Percentiles rank a stretch among this genome's conserved stretches.
Evolutionary conservation across 1,140 invertebrate species (phyloP).

Genomic region (Steinernema khuongi): DNA sequence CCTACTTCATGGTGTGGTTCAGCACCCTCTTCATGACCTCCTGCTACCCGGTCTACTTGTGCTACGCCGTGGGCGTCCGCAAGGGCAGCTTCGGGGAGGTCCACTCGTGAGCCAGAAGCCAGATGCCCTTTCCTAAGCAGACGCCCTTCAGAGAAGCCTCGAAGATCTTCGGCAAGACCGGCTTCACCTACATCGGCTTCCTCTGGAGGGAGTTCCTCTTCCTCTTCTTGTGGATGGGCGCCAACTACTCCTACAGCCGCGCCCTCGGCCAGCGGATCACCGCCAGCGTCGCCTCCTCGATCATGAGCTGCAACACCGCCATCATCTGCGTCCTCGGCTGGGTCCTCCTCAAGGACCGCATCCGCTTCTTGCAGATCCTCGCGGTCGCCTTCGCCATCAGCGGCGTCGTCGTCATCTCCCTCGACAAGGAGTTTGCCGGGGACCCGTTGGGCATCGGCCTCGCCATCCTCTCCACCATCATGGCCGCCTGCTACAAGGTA

Average conservation of each 20-base stretch:
- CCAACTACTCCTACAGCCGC: constrained; percentile 50
- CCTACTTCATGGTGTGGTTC: constrained; percentile 57
- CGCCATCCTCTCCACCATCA: constrained; percentile 44
- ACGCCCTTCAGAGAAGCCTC: constrained; percentile 22
- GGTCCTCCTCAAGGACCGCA: constrained; percentile 26
- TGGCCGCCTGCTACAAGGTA: constrained; percentile 54
- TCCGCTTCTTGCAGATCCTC: constrained; percentile 33
- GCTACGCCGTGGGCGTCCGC: constrained; percentile 37
- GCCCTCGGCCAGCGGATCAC: constrained; percentile 42
- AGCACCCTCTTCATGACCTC: constrained; percentile 51
- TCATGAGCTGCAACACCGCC: constrained; percentile 51
- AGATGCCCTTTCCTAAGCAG: not conserved
- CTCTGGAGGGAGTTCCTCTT: constrained; percentile 45
- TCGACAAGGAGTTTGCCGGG: constrained; percentile 44
- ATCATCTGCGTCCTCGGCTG: constrained; percentile 52
- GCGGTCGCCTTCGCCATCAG: constrained; percentile 46
- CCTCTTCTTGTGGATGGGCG: constrained; percentile 49
- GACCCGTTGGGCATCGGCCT: constrained; percentile 42
- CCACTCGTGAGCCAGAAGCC: constrained; percentile 28
- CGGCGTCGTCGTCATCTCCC: constrained; percentile 52
- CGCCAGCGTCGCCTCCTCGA: constrained; percentile 46
- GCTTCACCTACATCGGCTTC: constrained; percentile 25
- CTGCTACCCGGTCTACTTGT: constrained; percentile 54
- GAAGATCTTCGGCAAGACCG: constrained; percentile 21
- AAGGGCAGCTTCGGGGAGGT: constrained; percentile 9